phyloP scores from a whole-genome alignment of 1,140 invertebrate species.

The Wasmannia auropunctata region DNA sequence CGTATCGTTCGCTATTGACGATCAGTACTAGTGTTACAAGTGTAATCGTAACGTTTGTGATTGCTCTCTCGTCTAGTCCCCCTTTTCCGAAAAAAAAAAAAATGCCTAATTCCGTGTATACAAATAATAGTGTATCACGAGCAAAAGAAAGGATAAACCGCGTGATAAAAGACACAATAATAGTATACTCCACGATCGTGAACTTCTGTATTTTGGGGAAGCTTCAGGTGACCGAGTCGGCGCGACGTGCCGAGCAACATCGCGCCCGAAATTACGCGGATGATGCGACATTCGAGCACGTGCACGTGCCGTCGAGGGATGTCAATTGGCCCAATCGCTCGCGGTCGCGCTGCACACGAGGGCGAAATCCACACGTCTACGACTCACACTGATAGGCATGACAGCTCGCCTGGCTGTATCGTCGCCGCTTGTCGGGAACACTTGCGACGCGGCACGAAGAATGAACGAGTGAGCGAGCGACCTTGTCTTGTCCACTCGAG shows the following conservation, averaged over 20 bases:
- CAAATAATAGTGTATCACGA: not conserved
- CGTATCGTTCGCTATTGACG: not conserved
- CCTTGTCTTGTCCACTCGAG: not conserved
- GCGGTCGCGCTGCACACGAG: no score
- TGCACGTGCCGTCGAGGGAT: not conserved
- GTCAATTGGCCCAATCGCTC: not conserved
- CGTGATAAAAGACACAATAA: not conserved
- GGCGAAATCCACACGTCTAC: not conserved
- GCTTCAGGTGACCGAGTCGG: not conserved
- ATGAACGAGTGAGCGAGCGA: not conserved
- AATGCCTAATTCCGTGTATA: not conserved
- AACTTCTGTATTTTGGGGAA: not conserved
- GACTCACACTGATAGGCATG: conserved; percentile 23
- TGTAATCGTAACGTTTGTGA: not conserved
- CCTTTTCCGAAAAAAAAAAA: not conserved
- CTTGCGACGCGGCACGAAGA: not conserved
- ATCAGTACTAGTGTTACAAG: not conserved
- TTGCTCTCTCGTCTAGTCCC: no score
- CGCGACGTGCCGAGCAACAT: not conserved
- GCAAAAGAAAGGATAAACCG: not conserved
- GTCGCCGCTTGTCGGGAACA: not conserved
- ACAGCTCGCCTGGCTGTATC: not conserved
- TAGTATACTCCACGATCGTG: not conserved
- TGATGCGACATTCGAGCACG: conserved; percentile 7
- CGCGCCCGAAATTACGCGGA: not conserved